A percentile compares a stretch with the other conserved stretches of the same genome.
Evolutionary conservation across 2,888 invertebrate genomes (phyloP).

Genomic region (Deilephila elpenor): DNA sequence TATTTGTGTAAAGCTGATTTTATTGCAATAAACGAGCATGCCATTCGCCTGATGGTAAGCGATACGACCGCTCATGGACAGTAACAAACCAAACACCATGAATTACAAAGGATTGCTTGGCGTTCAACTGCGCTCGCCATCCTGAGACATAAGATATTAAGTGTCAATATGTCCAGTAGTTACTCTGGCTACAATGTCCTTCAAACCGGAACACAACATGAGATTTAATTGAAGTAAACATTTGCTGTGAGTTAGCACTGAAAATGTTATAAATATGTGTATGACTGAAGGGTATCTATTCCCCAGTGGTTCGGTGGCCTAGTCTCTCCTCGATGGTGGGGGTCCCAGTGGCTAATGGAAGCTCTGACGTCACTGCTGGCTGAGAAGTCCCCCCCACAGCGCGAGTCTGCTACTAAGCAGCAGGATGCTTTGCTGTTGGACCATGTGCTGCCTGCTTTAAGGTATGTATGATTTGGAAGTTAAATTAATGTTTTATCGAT

Average conservation of each 20-base stretch:
- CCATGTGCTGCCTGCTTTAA: constrained; percentile 76
- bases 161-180: not conserved
- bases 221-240: too few relatives aligned
- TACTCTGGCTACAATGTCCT: too few relatives aligned
- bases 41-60: not conserved
- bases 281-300: not conserved
- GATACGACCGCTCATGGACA: too few relatives aligned
- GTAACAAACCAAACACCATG: too few relatives aligned
- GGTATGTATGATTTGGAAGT: constrained; percentile 49
- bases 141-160: not conserved
- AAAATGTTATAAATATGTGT: too few relatives aligned
- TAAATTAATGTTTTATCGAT: not conserved
- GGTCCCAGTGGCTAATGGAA: constrained; percentile 95
- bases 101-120: too few relatives aligned
- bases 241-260: too few relatives aligned
- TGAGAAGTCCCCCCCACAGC: constrained; percentile 84
- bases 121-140: too few relatives aligned
- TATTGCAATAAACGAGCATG: not conserved
- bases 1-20: not conserved
- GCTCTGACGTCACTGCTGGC: constrained; percentile 94
- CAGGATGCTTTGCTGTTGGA: constrained; percentile 72
- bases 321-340: constrained; percentile 98
- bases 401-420: constrained; percentile 52
- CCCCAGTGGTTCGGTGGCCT: constrained; percentile 86
- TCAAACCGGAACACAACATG: not conserved